Conservation (phyloP, 2,888 invertebrate genomes). For the Spicauda simplicius region DNA sequence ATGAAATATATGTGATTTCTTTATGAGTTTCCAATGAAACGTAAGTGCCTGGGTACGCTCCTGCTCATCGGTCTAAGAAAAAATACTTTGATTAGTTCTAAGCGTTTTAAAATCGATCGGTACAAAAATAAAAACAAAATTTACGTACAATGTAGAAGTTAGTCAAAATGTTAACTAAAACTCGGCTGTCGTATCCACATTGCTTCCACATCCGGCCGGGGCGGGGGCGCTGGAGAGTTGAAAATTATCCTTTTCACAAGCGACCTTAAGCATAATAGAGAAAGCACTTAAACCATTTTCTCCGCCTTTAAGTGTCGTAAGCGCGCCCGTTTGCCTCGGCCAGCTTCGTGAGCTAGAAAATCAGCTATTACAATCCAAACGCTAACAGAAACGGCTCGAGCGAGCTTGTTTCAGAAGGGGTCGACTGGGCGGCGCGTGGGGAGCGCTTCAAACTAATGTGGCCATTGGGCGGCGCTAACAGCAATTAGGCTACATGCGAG, state of each 20-base stretch:
- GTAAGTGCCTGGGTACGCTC: too few species aligned
- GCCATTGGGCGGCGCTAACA: constrained; percentile 80
- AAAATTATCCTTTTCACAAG: constrained; percentile 85
- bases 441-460: constrained; percentile 74
- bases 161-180: neutral
- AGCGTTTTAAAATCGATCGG: too few species aligned
- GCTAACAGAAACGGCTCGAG: constrained; percentile 62
- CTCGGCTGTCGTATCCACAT: constrained; percentile 55
- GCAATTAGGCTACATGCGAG: constrained; percentile 80
- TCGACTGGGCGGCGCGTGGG: constrained; percentile 58
- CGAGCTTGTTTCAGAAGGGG: constrained; percentile 51
- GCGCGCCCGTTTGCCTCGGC: constrained; percentile 79
- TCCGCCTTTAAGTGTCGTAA: constrained; percentile 85
- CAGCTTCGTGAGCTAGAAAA: constrained; percentile 83
- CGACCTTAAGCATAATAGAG: constrained; percentile 85
- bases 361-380: constrained; percentile 78
- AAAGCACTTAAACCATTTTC: constrained; percentile 85
- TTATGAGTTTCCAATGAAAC: too few species aligned
- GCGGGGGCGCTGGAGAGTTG: constrained; percentile 77
- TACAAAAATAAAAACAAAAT: neutral
- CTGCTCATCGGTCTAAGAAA: too few species aligned
- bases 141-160: neutral
- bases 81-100: too few species aligned
- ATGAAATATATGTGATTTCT: too few species aligned
- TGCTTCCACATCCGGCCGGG: constrained; percentile 54